These are phyloP conservation scores for Tupiocoris notatus DNA, from an alignment of 2,888 invertebrate genomes.

Conservation along the genomic window DNA sequence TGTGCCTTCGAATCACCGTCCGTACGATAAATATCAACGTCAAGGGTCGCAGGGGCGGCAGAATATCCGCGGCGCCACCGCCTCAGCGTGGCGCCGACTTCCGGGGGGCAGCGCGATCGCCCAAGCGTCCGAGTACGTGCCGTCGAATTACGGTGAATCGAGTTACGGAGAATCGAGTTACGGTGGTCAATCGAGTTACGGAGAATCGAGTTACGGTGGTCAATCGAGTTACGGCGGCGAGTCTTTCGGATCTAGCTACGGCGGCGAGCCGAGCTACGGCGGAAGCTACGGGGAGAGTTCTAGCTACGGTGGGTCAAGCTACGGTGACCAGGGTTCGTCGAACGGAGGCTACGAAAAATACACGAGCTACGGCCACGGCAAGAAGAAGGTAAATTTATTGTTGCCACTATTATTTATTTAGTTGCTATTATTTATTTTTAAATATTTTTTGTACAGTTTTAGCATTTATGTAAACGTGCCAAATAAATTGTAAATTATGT, in stretches of 20 bases:
- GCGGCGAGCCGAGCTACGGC: neutral
- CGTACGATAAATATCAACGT: neutral
- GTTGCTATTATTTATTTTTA: no score
- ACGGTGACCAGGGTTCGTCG: neutral
- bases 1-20: neutral
- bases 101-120: neutral
- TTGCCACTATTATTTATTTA: no score
- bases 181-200: neutral
- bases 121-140: neutral
- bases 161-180: neutral
- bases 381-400: no score
- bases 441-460: no score
- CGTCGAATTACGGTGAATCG: slow-evolving; percentile 2
- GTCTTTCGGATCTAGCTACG: neutral
- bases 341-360: neutral
- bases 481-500: no score
- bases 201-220: neutral
- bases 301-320: neutral
- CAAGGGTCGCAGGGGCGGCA: no score
- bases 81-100: neutral
- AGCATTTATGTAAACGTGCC: no score
- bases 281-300: no score
- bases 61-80: neutral
- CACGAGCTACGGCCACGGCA: neutral
- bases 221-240: neutral